Conservation (phyloP, 2,797 vertebrate species). For the Phalanger gymnotis region DNA sequence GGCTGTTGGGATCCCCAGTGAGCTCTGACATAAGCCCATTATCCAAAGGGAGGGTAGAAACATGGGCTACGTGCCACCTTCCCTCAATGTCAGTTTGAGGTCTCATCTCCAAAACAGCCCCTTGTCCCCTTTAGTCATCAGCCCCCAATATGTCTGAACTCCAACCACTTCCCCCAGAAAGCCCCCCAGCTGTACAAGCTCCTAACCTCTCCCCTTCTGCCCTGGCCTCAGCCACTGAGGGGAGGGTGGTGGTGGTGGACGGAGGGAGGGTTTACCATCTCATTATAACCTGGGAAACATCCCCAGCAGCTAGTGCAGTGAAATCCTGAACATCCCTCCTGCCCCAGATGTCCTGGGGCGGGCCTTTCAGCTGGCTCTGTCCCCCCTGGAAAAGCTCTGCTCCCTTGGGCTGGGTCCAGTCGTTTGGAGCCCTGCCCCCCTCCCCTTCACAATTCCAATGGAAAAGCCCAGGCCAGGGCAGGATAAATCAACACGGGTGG, state of each 20-base stretch:
- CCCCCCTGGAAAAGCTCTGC: neutral
- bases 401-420: neutral
- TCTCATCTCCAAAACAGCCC: too few species aligned
- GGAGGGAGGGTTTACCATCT: constrained; percentile 63
- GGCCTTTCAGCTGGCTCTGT: neutral
- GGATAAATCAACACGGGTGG: too few species aligned
- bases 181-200: neutral
- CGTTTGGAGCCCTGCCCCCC: too few species aligned
- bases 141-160: neutral
- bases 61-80: neutral
- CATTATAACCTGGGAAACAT: constrained; percentile 75
- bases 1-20: too few species aligned
- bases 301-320: constrained; percentile 73
- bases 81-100: too few species aligned
- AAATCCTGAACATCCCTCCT: constrained; percentile 73
- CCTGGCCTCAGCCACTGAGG: too few species aligned
- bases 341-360: constrained; percentile 13
- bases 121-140: neutral
- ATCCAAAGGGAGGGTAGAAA: neutral
- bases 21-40: neutral
- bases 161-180: neutral
- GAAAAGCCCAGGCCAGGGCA: too few species aligned
- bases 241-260: too few species aligned
- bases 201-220: neutral
- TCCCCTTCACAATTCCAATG: neutral